Evolutionary conservation across 2,888 invertebrate genomes (phyloP).

Genomic region (Cryptus armator): DNA sequence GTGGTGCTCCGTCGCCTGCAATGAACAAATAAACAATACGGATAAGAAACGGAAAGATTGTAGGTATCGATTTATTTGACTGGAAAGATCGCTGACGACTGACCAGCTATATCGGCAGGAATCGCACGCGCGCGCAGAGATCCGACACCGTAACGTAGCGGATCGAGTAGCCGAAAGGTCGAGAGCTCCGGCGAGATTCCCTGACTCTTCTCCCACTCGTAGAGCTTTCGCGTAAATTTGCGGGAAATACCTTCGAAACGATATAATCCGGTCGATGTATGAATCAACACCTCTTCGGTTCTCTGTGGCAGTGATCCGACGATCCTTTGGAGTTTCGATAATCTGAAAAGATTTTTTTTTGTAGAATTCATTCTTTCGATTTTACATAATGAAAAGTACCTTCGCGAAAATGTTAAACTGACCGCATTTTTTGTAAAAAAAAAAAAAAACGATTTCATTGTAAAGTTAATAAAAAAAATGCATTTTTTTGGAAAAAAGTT

Average conservation of each 20-base stretch:
- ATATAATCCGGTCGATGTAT: constrained; percentile 93
- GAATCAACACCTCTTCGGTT: constrained; percentile 91
- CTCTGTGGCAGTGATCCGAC: constrained; percentile 86
- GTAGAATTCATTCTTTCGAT: neutral
- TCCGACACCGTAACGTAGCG: constrained; percentile 79
- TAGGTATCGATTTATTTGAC: neutral
- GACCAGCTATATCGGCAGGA: constrained; percentile 48
- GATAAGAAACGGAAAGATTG: neutral
- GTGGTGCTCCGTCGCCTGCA: constrained; percentile 59
- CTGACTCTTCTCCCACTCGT: constrained; percentile 96
- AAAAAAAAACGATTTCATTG: too few relatives aligned
- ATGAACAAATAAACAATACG: neutral
- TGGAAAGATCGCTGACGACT: neutral
- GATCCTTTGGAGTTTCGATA: constrained; percentile 87
- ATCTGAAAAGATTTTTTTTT: constrained; percentile 77
- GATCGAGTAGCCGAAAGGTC: constrained; percentile 92
- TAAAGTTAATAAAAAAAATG: too few relatives aligned
- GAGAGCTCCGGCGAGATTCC: constrained; percentile 95
- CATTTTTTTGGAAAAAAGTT: too few relatives aligned
- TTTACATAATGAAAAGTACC: too few relatives aligned
- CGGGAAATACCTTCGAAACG: constrained; percentile 95
- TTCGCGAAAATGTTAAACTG: too few relatives aligned
- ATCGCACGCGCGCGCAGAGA: constrained; percentile 47
- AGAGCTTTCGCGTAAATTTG: constrained; percentile 95
- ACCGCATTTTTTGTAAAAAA: too few relatives aligned